Base-by-base conservation (phyloP, 2,888 invertebrate genomes). In the Zygothrica quintamaculata region DNA sequence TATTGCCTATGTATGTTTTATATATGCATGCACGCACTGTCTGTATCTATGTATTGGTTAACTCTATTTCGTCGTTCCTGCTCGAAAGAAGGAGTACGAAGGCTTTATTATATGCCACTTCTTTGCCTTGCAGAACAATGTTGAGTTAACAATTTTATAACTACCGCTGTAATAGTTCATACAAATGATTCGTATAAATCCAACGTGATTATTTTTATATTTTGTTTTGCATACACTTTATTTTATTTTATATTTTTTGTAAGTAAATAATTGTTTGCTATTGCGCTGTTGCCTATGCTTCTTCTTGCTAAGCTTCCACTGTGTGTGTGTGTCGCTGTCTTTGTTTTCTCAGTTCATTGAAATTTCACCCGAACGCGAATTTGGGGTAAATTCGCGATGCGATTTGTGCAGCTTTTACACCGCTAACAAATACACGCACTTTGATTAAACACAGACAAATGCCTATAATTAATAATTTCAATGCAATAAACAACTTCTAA, bases 291-390 rank as follows among this genome's bases (percentile, higher is more conserved):
- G 79, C 78, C 74, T 73, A 66, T 79, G 74, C 80, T 81, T 75
- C 81, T 76, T 81, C 70, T 77, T 77, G 36, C 78, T 70, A 61
- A 75, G 71, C 61, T 70, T 60, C 56, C 78, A 71, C 70, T 43
- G 43, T 60, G 53, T 65, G 56, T 75, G 64, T 74, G 53, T 77
- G 58, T 80, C 66, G 68, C 74, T 84, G 80, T 77, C 87, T 89
- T 85, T 88, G 85, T 87, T 87, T 87, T 85, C 82, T 87, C 88
- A 88, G 88, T 86, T 88, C 88, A 88, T 87, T 88, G 88, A 88
- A 88, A 88, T 88, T 89, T 87, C 88, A 88, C 86, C 82, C 84
- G 76, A 82, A 74, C 78, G 77, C 84, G 78, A 86, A 82, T 73
- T 71, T 74, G 82, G 69, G 72, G 69, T 76, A 79, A 85, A 79